Evolutionary conservation across 1,140 invertebrate species (phyloP).

Genomic region (Antheraea mylitta): DNA sequence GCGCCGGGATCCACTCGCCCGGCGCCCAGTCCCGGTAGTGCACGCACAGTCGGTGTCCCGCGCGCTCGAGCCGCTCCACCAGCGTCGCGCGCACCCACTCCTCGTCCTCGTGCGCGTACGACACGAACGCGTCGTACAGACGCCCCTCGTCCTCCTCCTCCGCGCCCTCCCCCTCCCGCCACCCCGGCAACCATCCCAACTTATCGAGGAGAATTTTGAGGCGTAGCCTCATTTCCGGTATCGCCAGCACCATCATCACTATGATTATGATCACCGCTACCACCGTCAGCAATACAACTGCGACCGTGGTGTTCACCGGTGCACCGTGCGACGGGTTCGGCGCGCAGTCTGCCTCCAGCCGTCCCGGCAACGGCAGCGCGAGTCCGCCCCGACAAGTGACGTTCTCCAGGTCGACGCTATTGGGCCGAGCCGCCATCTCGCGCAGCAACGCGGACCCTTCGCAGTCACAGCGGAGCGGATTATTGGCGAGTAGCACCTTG

Average conservation of each 20-base stretch:
- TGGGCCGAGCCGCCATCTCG: slow-evolving; percentile 69
- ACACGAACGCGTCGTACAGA: slow-evolving; percentile 92
- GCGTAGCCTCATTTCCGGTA: slow-evolving; percentile 77
- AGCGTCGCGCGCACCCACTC: slow-evolving; percentile 85
- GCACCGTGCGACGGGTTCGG: neutral
- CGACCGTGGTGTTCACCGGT: slow-evolving; percentile 14
- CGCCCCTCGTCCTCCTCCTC: slow-evolving; percentile 65
- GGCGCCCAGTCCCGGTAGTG: slow-evolving; percentile 90
- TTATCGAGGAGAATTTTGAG: slow-evolving; percentile 76
- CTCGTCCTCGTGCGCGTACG: slow-evolving; percentile 91
- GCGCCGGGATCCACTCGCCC: slow-evolving; percentile 87
- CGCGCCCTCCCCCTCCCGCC: slow-evolving; percentile 18
- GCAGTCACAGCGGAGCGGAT: slow-evolving; percentile 85
- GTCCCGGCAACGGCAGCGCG: slow-evolving; percentile 23
- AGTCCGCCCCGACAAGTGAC: slow-evolving; percentile 43
- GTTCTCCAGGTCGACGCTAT: slow-evolving; percentile 41
- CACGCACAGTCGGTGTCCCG: slow-evolving; percentile 85
- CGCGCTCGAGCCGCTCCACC: slow-evolving; percentile 83
- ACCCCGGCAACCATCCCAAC: slow-evolving; percentile 47
- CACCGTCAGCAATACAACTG: slow-evolving; percentile 46
- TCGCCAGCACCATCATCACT: slow-evolving; percentile 43
- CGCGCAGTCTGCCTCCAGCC: slow-evolving; percentile 50
- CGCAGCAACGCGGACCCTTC: slow-evolving; percentile 73
- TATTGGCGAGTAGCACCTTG: slow-evolving; percentile 73
- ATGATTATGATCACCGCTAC: slow-evolving; percentile 64